phyloP scores from a whole-genome alignment of 1,140 invertebrate species.

The Pygmarrhopalites habei region DNA sequence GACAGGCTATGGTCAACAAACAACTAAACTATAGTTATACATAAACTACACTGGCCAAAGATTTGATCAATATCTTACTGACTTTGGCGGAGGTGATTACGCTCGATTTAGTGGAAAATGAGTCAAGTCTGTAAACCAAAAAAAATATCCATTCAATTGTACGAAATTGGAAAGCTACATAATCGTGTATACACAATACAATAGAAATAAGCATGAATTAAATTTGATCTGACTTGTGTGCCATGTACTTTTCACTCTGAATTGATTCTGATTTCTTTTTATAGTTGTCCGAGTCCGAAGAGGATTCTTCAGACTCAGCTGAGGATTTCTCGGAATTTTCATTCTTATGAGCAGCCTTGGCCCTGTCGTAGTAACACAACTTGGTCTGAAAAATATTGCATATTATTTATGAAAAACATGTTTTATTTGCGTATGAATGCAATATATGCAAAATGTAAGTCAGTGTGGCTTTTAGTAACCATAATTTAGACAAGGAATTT shows the following conservation, averaged over 20 bases:
- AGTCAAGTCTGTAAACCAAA: too few species aligned
- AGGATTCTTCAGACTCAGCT: background rate
- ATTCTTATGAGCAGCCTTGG: background rate
- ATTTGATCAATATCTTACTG: constrained; percentile 38
- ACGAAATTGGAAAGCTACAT: background rate
- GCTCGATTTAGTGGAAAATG: constrained; percentile 28
- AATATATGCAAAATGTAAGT: too few species aligned
- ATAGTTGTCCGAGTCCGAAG: too few species aligned
- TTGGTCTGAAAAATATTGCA: too few species aligned
- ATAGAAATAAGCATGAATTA: too few species aligned
- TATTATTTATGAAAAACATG: too few species aligned
- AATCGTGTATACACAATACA: too few species aligned
- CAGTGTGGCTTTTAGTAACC: too few species aligned
- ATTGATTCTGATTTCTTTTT: background rate
- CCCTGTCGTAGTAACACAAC: constrained; percentile 28
- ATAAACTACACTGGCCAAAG: background rate
- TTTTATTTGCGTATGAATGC: too few species aligned
- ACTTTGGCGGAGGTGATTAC: constrained; percentile 36
- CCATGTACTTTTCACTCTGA: background rate
- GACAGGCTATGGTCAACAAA: too few species aligned
- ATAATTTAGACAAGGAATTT: too few species aligned
- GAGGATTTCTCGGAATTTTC: constrained; percentile 10
- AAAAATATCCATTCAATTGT: background rate
- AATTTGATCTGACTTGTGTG: background rate
- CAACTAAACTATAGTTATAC: too few species aligned